Percentiles rank a stretch among this genome's conserved stretches.
These are phyloP conservation scores for Oxyteleia sp. DNA, from an alignment of 2,888 invertebrate species.

Conservation along the genomic window DNA sequence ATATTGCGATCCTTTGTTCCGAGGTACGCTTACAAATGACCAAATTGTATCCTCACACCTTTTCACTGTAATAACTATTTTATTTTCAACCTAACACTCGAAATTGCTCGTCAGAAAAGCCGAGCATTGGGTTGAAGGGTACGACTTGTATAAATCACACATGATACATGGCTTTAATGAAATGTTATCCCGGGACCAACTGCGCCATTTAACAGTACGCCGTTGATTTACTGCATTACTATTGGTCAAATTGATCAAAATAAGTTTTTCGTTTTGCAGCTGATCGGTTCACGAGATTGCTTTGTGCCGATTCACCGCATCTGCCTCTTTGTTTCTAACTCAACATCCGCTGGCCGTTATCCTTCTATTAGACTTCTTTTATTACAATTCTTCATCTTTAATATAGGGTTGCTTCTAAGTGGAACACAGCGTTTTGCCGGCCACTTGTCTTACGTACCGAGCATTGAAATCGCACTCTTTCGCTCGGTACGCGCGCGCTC, in stretches of 20 bases:
- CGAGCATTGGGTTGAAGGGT: not conserved
- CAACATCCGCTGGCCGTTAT: constrained; percentile 65
- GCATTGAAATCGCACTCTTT: constrained; percentile 45
- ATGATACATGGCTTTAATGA: not conserved
- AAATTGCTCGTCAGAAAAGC: not conserved
- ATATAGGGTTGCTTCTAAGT: constrained; percentile 62
- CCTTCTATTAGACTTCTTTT: constrained; percentile 71
- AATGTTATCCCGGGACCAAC: not conserved
- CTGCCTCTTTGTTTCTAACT: constrained; percentile 72
- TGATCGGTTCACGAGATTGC: constrained; percentile 65
- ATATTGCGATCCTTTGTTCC: no score
- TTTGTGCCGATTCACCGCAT: constrained; percentile 73
- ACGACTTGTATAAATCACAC: no score
- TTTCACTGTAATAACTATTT: no score
- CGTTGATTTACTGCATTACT: constrained; percentile 45
- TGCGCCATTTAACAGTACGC: constrained; percentile 21
- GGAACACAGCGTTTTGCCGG: constrained; percentile 43
- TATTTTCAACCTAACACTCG: no score
- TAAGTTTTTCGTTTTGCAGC: constrained; percentile 67
- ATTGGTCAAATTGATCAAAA: constrained; percentile 64
- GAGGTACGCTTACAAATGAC: no score
- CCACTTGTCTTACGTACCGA: constrained; percentile 66
- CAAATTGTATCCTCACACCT: no score
- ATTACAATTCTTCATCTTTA: constrained; percentile 68
- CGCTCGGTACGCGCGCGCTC: not conserved